Evolutionary conservation across 1,140 invertebrate genomes (phyloP), one percentile per base, ranked within the genome.

Genomic region (Zaprionus lachaisei): DNA sequence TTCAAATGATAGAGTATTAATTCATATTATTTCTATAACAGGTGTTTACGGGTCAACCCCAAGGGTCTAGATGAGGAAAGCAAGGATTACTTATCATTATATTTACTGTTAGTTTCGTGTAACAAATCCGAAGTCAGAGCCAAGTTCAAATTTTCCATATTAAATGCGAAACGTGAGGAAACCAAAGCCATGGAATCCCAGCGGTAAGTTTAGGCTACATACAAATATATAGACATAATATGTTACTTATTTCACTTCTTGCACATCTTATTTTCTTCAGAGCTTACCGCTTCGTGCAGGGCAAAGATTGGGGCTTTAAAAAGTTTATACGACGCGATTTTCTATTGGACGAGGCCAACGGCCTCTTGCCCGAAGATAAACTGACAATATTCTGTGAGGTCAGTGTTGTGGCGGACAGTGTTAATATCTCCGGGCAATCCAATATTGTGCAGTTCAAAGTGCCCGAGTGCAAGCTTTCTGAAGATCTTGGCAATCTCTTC

Each of bases 251-350:
- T 41, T 26, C 6, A 24, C 37, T 3, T 31, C 11, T 9, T 12
- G 17, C 51, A 44, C 26, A 2, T 71, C 17, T 22, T 44, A 20
- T 57, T 62, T 60, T 31, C 26, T 37, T 5, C 64, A 91, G 97
- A 93, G 99, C 99, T 56, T 99, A 99, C 93, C 96, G 98, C 94
- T 99, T 99, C 94, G 98, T 99, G 38, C 98, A 99, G 94, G 99
- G 99, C 84, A 99, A 99, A 94, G 99, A 99, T 94, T 99, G 99
- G 99, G 99, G 99, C 58, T 99, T 99, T 94, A 99, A 99, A 94
- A 99, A 99, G 94, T 99, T 99, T 93, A 99, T 99, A 70, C 95
- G 99, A 92, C 95, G 99, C 94, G 99, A 99, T 94, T 99, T 99
- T 94, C 95, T 99, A 56, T 94, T 99, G 92, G 99, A 99, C 93